phyloP scores from a whole-genome alignment of 2,113 vertebrate genomes.

The Cebidichthys violaceus region DNA sequence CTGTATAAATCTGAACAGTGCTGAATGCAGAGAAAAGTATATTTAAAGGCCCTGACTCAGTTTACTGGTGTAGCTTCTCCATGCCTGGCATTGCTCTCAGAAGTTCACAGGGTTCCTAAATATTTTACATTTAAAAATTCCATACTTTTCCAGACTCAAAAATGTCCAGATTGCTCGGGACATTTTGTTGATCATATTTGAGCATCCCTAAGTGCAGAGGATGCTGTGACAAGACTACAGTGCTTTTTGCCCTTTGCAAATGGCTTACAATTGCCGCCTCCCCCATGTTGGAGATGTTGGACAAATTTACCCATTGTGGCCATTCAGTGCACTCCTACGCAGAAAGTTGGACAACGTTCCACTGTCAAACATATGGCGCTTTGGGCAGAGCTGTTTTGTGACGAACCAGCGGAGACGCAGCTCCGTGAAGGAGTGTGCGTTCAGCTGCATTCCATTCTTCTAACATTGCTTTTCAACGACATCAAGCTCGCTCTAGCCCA shows the following conservation, averaged over 20 bases:
- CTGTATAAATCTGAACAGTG: slow-evolving; percentile 29
- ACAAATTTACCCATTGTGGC: not conserved
- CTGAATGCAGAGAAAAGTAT: slow-evolving; percentile 26
- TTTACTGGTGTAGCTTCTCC: slow-evolving; percentile 11
- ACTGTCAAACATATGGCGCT: too few relatives aligned
- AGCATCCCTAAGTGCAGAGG: too few relatives aligned
- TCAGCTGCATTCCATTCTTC: not conserved
- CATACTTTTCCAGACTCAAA: not conserved
- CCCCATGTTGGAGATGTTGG: not conserved
- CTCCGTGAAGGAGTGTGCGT: not conserved
- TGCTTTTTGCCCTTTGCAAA: not conserved
- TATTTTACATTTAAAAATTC: not conserved
- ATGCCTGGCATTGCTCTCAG: slow-evolving; percentile 2
- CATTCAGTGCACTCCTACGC: not conserved
- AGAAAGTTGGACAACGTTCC: not conserved
- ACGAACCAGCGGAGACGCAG: not conserved
- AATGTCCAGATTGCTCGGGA: too few relatives aligned
- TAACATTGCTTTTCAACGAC: not conserved
- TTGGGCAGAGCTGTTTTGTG: not conserved
- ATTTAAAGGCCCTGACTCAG: slow-evolving; percentile 21
- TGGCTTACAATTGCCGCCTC: not conserved
- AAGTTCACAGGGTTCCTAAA: slow-evolving; percentile 1
- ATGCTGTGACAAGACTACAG: not conserved
- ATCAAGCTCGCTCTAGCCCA: not conserved
- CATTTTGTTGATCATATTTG: too few relatives aligned